Evolutionary conservation across 2,888 invertebrate genomes (phyloP), one percentile per base, ranked within the genome.

Genomic region (Drosophila neutralis): DNA sequence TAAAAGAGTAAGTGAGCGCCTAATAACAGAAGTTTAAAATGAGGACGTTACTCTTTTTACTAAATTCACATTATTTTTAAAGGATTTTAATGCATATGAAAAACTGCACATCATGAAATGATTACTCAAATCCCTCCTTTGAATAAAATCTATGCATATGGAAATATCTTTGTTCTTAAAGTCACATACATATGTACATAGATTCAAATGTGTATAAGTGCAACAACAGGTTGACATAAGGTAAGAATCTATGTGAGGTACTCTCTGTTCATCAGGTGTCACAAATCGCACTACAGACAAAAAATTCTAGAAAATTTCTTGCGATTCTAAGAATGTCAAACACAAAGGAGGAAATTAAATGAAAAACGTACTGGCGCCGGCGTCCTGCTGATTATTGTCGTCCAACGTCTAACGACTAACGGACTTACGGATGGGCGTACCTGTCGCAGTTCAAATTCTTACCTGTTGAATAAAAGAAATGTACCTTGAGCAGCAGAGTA

Each of bases 311-410:
- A 75, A 67, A 71, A 53, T 63, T 66, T 53, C 38, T 59, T 59
- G 42, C 27, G 52, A 60, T 87, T 86, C 88, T 42, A 27, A 36
- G 86, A 87, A 87, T 76, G 71, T 73, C 63, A 79, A 59, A 58
- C 38, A 52, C 52, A 72, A 57, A 59, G 69, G 6, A 71, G 51
- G 78, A 81, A 82, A 73, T 71, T 70, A 67, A 74, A 68, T 71
- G 66, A 66, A 68, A 69, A 76, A 57, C 72, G 71, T 62, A 66
- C 76, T 78, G 90, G 90, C 91, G 91, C 91, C 91, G 82, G 80
- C 82, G 63, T 81, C 90, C 87, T 83, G 86, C 56, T 61, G 90
- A 70, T 73, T 75, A 58, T 64, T 67, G 64, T 69, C 24, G 56
- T 54, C 61, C 35, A 78, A 58, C 52, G 45, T 59, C 73, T 56